Conservation (phyloP, 2,797 vertebrate species). For the Rhyacichthys aspro region DNA sequence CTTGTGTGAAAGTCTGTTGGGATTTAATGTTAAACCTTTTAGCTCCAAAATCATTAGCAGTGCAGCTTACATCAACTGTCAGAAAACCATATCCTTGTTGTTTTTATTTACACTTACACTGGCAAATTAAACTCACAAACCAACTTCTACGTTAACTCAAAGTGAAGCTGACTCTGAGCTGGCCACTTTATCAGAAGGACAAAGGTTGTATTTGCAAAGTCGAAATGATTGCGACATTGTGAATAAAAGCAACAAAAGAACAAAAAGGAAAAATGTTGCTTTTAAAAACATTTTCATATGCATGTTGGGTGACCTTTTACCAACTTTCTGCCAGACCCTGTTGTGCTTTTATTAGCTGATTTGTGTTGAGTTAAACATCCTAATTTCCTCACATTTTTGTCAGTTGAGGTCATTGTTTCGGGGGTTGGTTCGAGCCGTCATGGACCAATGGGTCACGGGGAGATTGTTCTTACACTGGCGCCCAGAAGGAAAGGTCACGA, state of each 20-base stretch:
- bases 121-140: too few species aligned
- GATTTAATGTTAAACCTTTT: too few species aligned
- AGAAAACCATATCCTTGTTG: too few species aligned
- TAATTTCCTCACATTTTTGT: not conserved
- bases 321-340: not conserved
- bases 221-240: not conserved
- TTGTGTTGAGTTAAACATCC: constrained; percentile 2
- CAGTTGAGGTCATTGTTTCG: not conserved
- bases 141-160: too few species aligned
- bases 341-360: not conserved
- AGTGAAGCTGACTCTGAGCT: not conserved
- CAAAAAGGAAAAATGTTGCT: not conserved
- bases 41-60: too few species aligned
- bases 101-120: too few species aligned
- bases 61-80: too few species aligned
- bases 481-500: not conserved
- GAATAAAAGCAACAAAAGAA: not conserved
- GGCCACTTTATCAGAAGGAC: not conserved
- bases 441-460: not conserved
- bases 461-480: not conserved
- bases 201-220: constrained; percentile 13
- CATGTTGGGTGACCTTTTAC: not conserved
- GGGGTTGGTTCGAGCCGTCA: too few species aligned
- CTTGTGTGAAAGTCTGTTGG: too few species aligned
- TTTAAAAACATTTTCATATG: not conserved